Evolutionary conservation across 2,888 invertebrate species (phyloP).

Genomic region (Andrena marginata): DNA sequence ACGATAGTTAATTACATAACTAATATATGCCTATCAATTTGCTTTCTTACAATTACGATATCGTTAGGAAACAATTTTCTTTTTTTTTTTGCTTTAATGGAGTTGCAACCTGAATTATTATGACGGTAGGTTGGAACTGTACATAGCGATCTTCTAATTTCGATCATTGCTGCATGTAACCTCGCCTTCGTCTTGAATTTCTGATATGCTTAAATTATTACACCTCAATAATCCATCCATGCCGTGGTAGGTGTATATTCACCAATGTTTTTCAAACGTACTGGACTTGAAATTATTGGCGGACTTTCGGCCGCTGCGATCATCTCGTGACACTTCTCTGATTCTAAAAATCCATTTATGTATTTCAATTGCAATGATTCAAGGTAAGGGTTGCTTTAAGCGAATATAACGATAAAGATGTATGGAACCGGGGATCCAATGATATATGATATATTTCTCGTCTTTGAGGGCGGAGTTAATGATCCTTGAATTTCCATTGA

Average conservation of each 20-base stretch:
- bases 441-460: conserved; percentile 59
- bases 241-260: conserved; percentile 94
- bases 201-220: conserved; percentile 73
- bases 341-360: conserved; percentile 86
- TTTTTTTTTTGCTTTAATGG: conserved; percentile 16
- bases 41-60: neutral
- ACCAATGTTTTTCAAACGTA: conserved; percentile 92
- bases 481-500: neutral
- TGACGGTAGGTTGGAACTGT: conserved; percentile 44
- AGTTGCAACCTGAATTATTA: conserved; percentile 40
- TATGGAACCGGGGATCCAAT: conserved; percentile 62
- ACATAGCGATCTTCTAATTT: conserved; percentile 44
- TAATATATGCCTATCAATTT: conserved; percentile 29
- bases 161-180: conserved; percentile 46
- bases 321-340: conserved; percentile 91
- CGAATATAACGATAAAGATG: conserved; percentile 75
- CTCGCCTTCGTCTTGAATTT: conserved; percentile 40
- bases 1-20: conserved; percentile 32
- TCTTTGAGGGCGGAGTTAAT: conserved; percentile 26
- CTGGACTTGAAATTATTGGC: conserved; percentile 87
- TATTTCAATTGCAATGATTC: conserved; percentile 35
- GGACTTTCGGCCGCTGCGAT: conserved; percentile 90
- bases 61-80: conserved; percentile 21
- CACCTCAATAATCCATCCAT: conserved; percentile 85
- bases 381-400: conserved; percentile 40